Percentiles rank a stretch among this genome's conserved stretches.
Evolutionary conservation across 2,113 vertebrate genomes (phyloP).

Genomic region (Litocranius walleri): DNA sequence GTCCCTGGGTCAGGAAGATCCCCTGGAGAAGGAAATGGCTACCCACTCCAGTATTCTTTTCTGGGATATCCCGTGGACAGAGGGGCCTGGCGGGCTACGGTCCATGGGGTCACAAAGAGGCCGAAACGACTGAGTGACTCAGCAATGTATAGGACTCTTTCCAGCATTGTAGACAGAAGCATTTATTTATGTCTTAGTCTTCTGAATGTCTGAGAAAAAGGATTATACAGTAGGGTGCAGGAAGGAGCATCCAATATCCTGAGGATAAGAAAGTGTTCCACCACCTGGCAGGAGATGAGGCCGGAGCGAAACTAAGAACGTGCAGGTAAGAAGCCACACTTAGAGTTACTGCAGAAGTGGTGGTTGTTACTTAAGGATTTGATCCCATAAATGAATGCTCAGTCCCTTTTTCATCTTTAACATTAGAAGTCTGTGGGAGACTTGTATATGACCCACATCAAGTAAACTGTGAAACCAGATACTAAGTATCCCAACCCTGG

Average conservation of each 20-base stretch:
- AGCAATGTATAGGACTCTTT: conserved; percentile 38
- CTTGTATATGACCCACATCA: background rate
- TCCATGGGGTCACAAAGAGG: background rate
- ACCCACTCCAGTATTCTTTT: background rate
- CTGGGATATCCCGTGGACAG: background rate
- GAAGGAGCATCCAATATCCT: conserved; percentile 42
- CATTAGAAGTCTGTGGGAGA: conserved; percentile 15
- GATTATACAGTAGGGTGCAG: conserved; percentile 34
- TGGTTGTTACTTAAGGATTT: conserved; percentile 31
- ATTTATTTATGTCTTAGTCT: conserved; percentile 44
- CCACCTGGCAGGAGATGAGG: conserved; percentile 8
- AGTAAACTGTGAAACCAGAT: background rate
- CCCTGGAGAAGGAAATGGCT: background rate
- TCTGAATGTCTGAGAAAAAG: background rate
- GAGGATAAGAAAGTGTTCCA: conserved; percentile 34
- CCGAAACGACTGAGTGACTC: fast-evolving
- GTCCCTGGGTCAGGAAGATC: background rate
- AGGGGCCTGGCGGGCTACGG: background rate
- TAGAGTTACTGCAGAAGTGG: background rate
- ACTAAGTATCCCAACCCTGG: background rate
- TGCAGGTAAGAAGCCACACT: background rate
- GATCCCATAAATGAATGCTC: conserved; percentile 19
- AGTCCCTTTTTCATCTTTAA: background rate
- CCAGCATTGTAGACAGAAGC: conserved; percentile 47
- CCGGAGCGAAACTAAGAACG: conserved; percentile 14